Conservation (phyloP, 2,113 vertebrate genomes). For the Anoura caudifer region DNA sequence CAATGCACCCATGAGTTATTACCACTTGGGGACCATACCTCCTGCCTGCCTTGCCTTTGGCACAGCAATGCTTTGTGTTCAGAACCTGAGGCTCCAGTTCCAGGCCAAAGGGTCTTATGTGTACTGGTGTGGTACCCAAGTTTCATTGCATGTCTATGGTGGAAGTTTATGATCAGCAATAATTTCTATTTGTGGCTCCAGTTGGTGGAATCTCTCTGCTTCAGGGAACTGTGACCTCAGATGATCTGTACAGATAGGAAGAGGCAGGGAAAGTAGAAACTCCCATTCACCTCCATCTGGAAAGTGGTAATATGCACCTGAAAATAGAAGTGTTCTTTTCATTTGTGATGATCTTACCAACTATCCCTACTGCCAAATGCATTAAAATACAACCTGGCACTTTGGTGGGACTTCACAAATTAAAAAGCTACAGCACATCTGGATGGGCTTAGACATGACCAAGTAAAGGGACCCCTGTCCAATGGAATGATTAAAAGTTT, state of each 20-base stretch:
- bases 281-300: background rate
- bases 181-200: background rate
- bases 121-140: background rate
- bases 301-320: background rate
- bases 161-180: background rate
- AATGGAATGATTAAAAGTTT: conserved; percentile 80
- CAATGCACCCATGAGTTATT: background rate
- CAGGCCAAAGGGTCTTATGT: background rate
- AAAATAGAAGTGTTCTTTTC: background rate
- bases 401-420: background rate
- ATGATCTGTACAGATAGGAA: background rate
- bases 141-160: background rate
- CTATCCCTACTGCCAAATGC: background rate
- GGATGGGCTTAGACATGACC: conserved; percentile 30
- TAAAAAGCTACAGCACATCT: conserved; percentile 31
- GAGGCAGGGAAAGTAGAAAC: background rate
- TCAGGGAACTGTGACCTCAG: background rate
- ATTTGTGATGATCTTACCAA: background rate
- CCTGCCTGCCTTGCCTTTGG: background rate
- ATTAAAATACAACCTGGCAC: background rate
- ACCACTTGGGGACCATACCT: too few species aligned
- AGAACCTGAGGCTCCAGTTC: background rate
- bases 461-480: conserved; percentile 50
- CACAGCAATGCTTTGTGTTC: background rate
- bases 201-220: background rate